Evolutionary conservation across 2,888 invertebrate genomes (phyloP).

Genomic region (Agrotis clavis): DNA sequence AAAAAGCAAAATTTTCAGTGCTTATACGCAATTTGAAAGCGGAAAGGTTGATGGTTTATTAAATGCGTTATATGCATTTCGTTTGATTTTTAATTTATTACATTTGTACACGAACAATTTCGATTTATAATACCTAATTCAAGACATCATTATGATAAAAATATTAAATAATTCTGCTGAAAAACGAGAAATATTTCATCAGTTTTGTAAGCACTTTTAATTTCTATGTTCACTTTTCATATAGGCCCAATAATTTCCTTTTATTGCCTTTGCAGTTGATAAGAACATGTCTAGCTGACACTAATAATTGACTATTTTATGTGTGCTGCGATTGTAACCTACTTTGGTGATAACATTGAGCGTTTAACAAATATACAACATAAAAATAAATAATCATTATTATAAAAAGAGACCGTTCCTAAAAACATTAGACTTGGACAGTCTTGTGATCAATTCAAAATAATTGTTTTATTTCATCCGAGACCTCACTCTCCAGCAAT

Average conservation of each 20-base stretch:
- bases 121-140: slow-evolving; percentile 2
- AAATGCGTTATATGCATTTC: neutral
- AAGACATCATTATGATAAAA: slow-evolving; percentile 4
- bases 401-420: slow-evolving; percentile 40
- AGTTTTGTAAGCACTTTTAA: slow-evolving; percentile 11
- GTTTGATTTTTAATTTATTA: slow-evolving; percentile 15
- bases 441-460: slow-evolving; percentile 50
- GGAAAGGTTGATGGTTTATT: slow-evolving; percentile 15
- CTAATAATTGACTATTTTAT: slow-evolving; percentile 37
- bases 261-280: neutral
- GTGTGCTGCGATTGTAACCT: slow-evolving; percentile 24
- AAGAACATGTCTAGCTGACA: slow-evolving; percentile 19
- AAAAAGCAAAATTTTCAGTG: too few species aligned
- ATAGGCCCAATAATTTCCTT: slow-evolving; percentile 7
- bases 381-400: slow-evolving; percentile 57
- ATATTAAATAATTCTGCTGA: neutral
- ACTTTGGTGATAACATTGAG: slow-evolving; percentile 64
- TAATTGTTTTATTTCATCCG: slow-evolving; percentile 45
- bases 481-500: slow-evolving; percentile 47
- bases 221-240: neutral
- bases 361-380: slow-evolving; percentile 59
- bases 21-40: neutral
- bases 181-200: slow-evolving; percentile 6
- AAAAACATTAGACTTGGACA: slow-evolving; percentile 48
- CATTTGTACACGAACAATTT: slow-evolving; percentile 23